These are phyloP conservation scores for Aphelocoma coerulescens DNA, from an alignment of 2,113 vertebrate species.

Conservation along the genomic window DNA sequence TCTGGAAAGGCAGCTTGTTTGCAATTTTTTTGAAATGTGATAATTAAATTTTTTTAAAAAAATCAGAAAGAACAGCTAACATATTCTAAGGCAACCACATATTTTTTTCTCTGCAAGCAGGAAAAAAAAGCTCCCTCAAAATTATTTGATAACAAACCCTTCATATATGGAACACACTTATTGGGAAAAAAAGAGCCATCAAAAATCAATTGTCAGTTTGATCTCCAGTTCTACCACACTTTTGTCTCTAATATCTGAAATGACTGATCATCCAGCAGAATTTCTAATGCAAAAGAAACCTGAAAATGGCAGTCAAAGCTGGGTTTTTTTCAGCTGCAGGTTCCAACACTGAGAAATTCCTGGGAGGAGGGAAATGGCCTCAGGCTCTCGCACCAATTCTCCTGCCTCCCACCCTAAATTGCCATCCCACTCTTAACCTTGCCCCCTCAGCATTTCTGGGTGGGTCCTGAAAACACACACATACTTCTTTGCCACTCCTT, in stretches of 20 bases:
- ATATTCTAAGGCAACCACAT: background rate
- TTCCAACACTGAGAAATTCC: background rate
- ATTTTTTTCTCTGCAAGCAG: background rate
- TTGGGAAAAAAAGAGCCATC: background rate
- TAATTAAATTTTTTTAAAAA: background rate
- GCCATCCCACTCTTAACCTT: background rate
- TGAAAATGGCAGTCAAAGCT: fast-evolving
- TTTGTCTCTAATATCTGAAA: background rate
- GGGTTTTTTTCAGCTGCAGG: background rate
- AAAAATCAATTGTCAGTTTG: background rate
- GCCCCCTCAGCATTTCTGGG: background rate
- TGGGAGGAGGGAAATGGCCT: background rate
- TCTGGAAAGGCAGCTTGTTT: background rate
- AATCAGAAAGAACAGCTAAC: background rate
- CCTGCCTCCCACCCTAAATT: background rate
- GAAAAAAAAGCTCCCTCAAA: background rate
- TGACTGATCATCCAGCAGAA: background rate
- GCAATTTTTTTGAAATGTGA: background rate
- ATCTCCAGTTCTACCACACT: background rate
- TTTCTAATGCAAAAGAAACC: background rate
- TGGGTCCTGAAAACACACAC: background rate
- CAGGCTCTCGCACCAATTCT: background rate
- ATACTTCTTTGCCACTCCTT: conserved; percentile 12
- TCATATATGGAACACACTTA: background rate
- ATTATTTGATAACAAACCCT: background rate